These are phyloP conservation scores for Scaptomyza tumidula DNA, from an alignment of 2,888 invertebrate species.

Conservation along the genomic window DNA sequence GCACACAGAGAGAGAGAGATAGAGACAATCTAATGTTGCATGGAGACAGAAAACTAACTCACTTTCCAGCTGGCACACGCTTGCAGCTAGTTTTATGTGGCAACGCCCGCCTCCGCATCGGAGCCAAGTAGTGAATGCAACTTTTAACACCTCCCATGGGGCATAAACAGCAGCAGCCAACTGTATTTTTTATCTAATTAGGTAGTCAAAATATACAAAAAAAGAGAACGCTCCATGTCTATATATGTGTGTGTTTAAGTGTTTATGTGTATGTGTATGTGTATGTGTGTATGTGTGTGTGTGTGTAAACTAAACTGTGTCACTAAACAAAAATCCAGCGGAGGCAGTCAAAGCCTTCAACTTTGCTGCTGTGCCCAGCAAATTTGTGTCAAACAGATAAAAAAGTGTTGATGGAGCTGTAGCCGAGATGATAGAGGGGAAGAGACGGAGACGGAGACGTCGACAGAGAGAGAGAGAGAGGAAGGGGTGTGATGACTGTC, in stretches of 20 bases:
- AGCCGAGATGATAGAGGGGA: slow-evolving; percentile 23
- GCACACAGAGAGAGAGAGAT: slow-evolving; percentile 35
- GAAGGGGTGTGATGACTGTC: slow-evolving; percentile 4
- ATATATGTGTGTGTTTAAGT: background rate
- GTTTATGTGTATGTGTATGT: slow-evolving; percentile 9
- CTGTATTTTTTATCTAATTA: slow-evolving; percentile 74
- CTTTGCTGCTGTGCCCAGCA: slow-evolving; percentile 69
- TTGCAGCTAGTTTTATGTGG: slow-evolving; percentile 32
- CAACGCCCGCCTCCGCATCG: slow-evolving; percentile 54
- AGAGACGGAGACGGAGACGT: background rate
- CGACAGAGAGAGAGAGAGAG: slow-evolving; percentile 3
- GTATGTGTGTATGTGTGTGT: slow-evolving; percentile 28
- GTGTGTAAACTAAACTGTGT: slow-evolving; percentile 74
- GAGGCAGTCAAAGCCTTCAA: slow-evolving; percentile 49
- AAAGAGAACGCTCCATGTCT: slow-evolving; percentile 49
- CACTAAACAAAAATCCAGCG: slow-evolving; percentile 75
- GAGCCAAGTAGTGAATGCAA: slow-evolving; percentile 57
- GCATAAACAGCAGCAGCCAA: slow-evolving; percentile 34
- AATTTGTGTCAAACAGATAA: slow-evolving; percentile 80
- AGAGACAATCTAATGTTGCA: slow-evolving; percentile 47
- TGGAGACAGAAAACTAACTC: slow-evolving; percentile 36
- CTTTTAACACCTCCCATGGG: slow-evolving; percentile 58
- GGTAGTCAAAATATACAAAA: slow-evolving; percentile 73
- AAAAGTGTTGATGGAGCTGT: slow-evolving; percentile 53
- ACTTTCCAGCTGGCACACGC: slow-evolving; percentile 54